phyloP scores from a whole-genome alignment of 2,888 invertebrate species.

The Nyleta sp. region DNA sequence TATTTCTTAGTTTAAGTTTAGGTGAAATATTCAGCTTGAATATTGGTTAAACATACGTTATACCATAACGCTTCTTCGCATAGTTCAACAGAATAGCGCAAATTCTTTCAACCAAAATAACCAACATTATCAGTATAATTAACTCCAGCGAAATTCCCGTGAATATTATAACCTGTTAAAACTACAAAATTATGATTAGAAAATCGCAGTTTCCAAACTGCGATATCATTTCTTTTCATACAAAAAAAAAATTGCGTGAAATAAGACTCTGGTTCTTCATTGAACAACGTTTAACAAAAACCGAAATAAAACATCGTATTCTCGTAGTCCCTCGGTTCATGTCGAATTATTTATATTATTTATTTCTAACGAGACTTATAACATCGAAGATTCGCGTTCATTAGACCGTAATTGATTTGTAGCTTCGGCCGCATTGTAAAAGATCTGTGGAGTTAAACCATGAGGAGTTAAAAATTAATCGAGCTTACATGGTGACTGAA shows the following conservation, averaged over 20 bases:
- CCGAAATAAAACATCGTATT: conserved; percentile 4
- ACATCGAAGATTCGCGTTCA: conserved; percentile 43
- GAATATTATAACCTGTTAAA: neutral
- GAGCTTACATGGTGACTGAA: conserved; percentile 41
- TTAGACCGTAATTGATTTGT: conserved; percentile 37
- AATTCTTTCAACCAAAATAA: conserved; percentile 3
- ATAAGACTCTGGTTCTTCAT: too few relatives aligned
- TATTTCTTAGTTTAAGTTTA: conserved; percentile 23
- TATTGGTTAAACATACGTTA: conserved; percentile 2
- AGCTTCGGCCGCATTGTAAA: conserved; percentile 35
- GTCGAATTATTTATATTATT: conserved; percentile 63
- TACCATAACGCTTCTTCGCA: conserved; percentile 16
- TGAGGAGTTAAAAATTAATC: conserved; percentile 38
- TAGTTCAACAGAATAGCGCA: conserved; percentile 20
- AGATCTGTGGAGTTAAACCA: conserved; percentile 39
- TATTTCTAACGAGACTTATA: conserved; percentile 56
- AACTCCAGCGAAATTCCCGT: neutral
- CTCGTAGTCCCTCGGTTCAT: conserved; percentile 58
- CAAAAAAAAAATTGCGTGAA: neutral
- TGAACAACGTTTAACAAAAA: too few relatives aligned
- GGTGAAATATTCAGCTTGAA: conserved; percentile 29
- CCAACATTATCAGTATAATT: neutral
- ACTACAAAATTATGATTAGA: too few relatives aligned
- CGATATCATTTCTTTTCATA: too few relatives aligned
- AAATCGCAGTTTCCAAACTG: too few relatives aligned